These are phyloP conservation scores for Rhincodon typus DNA, from an alignment of 2,797 vertebrate species.

Conservation along the genomic window DNA sequence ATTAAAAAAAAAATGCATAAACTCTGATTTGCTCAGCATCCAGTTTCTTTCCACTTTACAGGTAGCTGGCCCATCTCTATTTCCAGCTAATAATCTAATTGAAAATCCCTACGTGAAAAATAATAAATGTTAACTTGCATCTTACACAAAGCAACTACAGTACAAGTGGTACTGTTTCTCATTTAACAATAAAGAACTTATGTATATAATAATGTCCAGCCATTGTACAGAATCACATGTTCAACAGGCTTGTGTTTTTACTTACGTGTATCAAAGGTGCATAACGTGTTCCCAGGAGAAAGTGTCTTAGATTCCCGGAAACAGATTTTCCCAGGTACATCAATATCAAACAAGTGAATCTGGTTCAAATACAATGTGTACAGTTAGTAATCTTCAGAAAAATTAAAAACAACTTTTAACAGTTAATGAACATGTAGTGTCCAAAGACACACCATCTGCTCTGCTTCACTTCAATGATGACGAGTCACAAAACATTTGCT, in stretches of 20 bases:
- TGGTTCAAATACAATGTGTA: constrained; percentile 47
- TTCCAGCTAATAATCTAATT: neutral
- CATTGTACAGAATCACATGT: neutral
- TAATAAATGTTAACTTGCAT: neutral
- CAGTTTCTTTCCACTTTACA: neutral
- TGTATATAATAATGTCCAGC: neutral
- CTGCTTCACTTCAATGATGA: neutral
- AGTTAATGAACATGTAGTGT: neutral
- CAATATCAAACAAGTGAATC: constrained; percentile 95
- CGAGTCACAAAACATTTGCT: neutral
- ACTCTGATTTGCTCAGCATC: neutral
- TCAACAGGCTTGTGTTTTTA: constrained; percentile 41
- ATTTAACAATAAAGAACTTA: neutral
- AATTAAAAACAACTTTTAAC: neutral
- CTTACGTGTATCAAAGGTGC: constrained; percentile 85
- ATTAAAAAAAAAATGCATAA: neutral
- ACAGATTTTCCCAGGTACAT: constrained; percentile 86
- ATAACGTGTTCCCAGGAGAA: constrained; percentile 75
- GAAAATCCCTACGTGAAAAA: neutral
- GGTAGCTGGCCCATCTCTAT: neutral
- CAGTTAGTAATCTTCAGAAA: neutral
- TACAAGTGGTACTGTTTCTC: neutral
- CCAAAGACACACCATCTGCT: neutral
- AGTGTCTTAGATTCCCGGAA: constrained; percentile 93
- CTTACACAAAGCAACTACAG: neutral